Base-by-base conservation (phyloP, 2,888 invertebrate genomes). In the Oxycera nigricornis region DNA sequence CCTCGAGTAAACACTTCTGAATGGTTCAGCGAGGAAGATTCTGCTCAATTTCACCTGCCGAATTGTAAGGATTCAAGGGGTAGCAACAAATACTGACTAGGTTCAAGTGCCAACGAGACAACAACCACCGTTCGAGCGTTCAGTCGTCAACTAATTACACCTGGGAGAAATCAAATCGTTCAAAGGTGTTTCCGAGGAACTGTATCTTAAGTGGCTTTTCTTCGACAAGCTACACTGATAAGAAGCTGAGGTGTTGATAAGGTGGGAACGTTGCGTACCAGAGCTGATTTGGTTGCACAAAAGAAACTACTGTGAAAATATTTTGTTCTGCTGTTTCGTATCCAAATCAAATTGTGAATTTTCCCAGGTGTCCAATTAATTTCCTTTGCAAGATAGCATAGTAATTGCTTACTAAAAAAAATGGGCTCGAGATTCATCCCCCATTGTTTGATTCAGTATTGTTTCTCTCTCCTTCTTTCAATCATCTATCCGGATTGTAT, bases 131-230 rank as follows among this genome's bases (percentile, higher is more conserved):
- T n/a, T 24, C 24, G 46, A 67, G 26, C 65, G 65, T 24, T 14
- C 65, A 67, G 26, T 17, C 65, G 70, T 52, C 20, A 70, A 70
- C 52, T 70, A 70, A 70, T 70, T 70, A 55, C 55, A 70, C 55
- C 70, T 31, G 31, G 14, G 55, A 41, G 70, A 70, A 70, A 55
- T 52, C 31, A 28, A 70, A 70, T 31, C 41, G 70, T 9, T 52
- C 20, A 31, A 22, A 55, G 70, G 70, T 55, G 55, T 41, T 55
- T 52, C 39, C 50, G 68, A 70, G 52, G 20, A 52, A 24, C 52
- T 1, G 24, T 30, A 30, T 68, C 50, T 52, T 55, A 55, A 70
- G 70, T 70, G 70, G 55, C 70, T 70, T 70, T 65, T 41, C 31
- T 61, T 61, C 35, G 30, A 26, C 14, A 24, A 65, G 41, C 22